Base-by-base conservation (phyloP, 2,113 vertebrate species). In the Rhinoptilus africanus region DNA sequence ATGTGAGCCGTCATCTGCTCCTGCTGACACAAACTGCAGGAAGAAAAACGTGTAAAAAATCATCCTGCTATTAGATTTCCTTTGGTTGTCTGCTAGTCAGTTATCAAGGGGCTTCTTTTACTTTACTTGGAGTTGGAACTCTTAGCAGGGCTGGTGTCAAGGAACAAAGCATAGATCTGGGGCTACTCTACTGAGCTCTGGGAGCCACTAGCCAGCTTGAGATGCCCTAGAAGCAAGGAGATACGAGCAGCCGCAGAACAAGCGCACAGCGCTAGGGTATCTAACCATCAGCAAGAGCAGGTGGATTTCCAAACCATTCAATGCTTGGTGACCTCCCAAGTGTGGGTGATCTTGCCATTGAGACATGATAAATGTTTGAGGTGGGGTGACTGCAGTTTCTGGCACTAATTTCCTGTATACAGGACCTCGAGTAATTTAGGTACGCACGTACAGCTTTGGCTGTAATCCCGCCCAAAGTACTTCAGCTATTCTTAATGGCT, bases 401-500 rank as follows among this genome's bases (percentile, higher is more conserved):
- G 74, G 75, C 94, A 57, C 48, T 9, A 4, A 41, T 77, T 93
- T 54, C 41, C 53, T 27, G 17, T 12, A n/a, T 2, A 37, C 30
- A 10, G 5, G 11, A 86, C 72, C 54, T 76, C 3, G 63, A 90
- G 18, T 86, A 77, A 69, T 18, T 77, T 9, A 1, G 8, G 50
- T 57, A 41, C 0, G 5, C 37, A 41, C 8, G 0, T n/a, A 91
- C 26, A 71, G 59, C 75, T 91, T 59, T 86, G 86, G 79, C 68
- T 67, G 54, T 19, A 74, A 86, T 71, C 79, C 89, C 0, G 3
- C 47, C 59, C 43, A 21, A 54, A 90, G 74, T 24, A 79, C 88
- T 45, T 88, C 50, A 74, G 91, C 86, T 86, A 50, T 67, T 86
- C 83, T 41, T 84, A 91, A 95, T 39, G 83, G 73, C 72, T 74